phyloP scores from a whole-genome alignment of 2,113 vertebrate species.

The Colius striatus region DNA sequence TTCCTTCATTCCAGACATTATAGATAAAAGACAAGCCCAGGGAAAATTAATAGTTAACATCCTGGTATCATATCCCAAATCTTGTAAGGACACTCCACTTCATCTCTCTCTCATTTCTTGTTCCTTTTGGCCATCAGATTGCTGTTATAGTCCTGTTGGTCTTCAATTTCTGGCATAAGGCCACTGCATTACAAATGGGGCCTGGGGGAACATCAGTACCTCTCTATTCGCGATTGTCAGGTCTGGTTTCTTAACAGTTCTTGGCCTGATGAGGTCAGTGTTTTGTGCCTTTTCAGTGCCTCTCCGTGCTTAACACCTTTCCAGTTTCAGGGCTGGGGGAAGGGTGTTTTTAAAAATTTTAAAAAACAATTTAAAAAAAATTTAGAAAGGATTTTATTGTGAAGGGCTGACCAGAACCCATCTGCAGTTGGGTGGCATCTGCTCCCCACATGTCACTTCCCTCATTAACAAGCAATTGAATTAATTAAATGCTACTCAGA shows the following conservation, averaged over 20 bases:
- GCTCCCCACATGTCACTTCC: conserved; percentile 91
- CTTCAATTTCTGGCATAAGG: conserved; percentile 53
- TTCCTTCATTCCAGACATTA: neutral
- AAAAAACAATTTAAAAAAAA: neutral
- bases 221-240: neutral
- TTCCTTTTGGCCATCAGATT: conserved; percentile 56
- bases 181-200: conserved; percentile 1
- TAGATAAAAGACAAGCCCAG: conserved; percentile 3
- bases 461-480: conserved; percentile 93
- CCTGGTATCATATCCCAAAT: neutral
- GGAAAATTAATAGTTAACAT: conserved; percentile 23
- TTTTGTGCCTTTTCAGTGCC: conserved; percentile 76
- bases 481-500: conserved; percentile 92
- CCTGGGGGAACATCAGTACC: conserved; percentile 45
- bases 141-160: conserved; percentile 19
- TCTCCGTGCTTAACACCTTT: conserved; percentile 70
- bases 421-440: conserved; percentile 88
- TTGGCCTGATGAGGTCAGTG: conserved; percentile 77
- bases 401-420: conserved; percentile 83
- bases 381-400: conserved; percentile 59
- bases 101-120: neutral
- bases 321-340: conserved; percentile 17
- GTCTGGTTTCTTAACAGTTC: conserved; percentile 61
- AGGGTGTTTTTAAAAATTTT: neutral
- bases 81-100: conserved; percentile 9